These are phyloP conservation scores for Falco peregrinus DNA, from an alignment of 2,797 vertebrate genomes.

Conservation along the genomic window DNA sequence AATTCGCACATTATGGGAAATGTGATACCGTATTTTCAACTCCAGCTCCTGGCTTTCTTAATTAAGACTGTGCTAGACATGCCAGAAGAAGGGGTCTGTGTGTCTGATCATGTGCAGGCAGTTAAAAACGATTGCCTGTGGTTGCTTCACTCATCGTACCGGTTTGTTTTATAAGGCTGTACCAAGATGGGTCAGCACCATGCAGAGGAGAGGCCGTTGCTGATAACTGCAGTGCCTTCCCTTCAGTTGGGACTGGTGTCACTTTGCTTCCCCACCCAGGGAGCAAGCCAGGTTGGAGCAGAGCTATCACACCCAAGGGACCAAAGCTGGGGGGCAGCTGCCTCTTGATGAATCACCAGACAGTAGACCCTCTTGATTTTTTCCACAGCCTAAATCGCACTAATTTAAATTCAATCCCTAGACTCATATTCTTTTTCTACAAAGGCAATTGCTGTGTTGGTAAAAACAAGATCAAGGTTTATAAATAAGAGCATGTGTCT, in stretches of 20 bases:
- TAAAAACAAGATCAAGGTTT: neutral
- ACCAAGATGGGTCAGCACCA: fast-evolving
- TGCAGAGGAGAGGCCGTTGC: neutral
- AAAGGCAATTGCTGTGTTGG: neutral
- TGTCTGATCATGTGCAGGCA: constrained; percentile 22
- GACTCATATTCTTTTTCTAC: neutral
- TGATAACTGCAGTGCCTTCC: fast-evolving
- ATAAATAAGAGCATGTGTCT: neutral
- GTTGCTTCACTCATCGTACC: fast-evolving
- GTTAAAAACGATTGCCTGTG: neutral
- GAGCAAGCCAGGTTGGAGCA: neutral
- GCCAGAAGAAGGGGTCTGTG: constrained; percentile 37
- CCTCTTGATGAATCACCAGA: neutral
- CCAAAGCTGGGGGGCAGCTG: neutral
- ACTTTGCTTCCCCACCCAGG: neutral
- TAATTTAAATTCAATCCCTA: neutral
- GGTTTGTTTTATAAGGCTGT: neutral
- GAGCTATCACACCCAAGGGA: neutral
- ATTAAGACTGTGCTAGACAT: constrained; percentile 59
- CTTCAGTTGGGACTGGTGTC: fast-evolving
- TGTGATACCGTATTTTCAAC: constrained; percentile 48
- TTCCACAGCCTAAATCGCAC: neutral
- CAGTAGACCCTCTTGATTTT: neutral
- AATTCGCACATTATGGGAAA: constrained; percentile 64
- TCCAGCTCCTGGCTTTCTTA: constrained; percentile 47